Evolutionary conservation across 2,888 invertebrate species (phyloP), one percentile per base, ranked within the genome.

Genomic region (Brachyopa scutellaris): DNA sequence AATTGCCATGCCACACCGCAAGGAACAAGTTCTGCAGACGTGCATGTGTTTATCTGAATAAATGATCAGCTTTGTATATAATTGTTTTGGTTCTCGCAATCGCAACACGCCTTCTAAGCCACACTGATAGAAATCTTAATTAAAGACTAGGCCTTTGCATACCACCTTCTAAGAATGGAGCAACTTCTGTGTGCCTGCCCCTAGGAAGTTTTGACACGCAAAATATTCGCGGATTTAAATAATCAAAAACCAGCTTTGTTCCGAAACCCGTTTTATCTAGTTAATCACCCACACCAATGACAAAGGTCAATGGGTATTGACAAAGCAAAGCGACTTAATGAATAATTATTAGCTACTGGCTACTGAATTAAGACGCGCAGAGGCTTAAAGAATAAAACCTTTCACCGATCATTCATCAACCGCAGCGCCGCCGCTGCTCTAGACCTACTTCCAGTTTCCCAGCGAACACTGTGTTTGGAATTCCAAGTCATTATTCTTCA

Each of bases 371-470:
- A 70, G 38, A 49, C 33, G 26, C 26, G 26, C 6, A 26, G 26
- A 26, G 6, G 26, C 26, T 6, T 5, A 26, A 26, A 13, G 21
- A 21, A 40, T 42, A 11, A 8, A 31, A 15, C 61, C 61, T 73
- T 73, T 79, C 66, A 61, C 59, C 47, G 38, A 45, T 55, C 73
- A 67, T 74, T 61, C 21, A 55, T 72, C 57, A 51, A 29, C 26
- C 42, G 5, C n/a, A 21, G 21, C 19, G 17, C 0, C 2, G 38
- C 21, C 31, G 11, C n/a, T n/a, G n/a, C n/a, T n/a, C n/a, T n/a
- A 6, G 26, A 49, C 36, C 15, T 40, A 29, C 15, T 40, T 26
- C 4, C 3, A 26, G 3, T 26, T 26, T 3, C 23, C 51, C 42
- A 45, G 5, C 59, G 42, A 42, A 42, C 23, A 38, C 38, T 19